phyloP scores from a whole-genome alignment of 2,113 vertebrate genomes.

The Lepus americanus region DNA sequence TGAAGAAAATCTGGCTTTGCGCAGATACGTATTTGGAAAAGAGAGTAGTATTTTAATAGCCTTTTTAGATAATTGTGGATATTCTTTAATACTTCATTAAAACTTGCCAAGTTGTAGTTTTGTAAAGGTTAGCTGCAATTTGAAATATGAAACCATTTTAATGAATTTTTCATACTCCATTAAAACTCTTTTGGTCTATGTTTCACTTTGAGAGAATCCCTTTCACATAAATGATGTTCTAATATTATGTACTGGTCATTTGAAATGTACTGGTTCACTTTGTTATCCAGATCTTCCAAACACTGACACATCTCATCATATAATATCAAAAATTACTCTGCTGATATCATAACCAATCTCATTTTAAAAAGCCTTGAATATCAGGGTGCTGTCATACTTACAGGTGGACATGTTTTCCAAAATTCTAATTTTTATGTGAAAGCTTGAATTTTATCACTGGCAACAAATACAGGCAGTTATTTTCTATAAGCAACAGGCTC shows the following conservation, averaged over 20 bases:
- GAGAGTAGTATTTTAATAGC: conserved; percentile 48
- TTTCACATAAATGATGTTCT: background rate
- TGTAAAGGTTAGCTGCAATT: conserved; percentile 60
- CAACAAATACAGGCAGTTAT: conserved; percentile 9
- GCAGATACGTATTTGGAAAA: conserved; percentile 46
- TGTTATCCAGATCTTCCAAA: conserved; percentile 31
- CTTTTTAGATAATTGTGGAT: conserved; percentile 55
- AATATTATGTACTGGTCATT: background rate
- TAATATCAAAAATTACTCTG: background rate
- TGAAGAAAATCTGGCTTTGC: conserved; percentile 68
- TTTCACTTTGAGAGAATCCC: conserved; percentile 44
- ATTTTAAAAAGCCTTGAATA: background rate
- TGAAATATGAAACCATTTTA: conserved; percentile 38
- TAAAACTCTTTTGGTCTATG: conserved; percentile 5
- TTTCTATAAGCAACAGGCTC: conserved; percentile 28
- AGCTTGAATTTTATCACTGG: conserved; percentile 51
- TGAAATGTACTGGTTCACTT: background rate
- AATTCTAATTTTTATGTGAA: conserved; percentile 54
- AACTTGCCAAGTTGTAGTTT: conserved; percentile 60
- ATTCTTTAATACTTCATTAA: conserved; percentile 58
- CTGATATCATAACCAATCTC: background rate
- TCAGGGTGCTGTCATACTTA: conserved; percentile 35
- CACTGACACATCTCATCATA: background rate
- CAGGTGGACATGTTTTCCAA: conserved; percentile 22
- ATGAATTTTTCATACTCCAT: conserved; percentile 38